phyloP scores from a whole-genome alignment of 2,888 invertebrate species.

The Himalopsyche japonica region DNA sequence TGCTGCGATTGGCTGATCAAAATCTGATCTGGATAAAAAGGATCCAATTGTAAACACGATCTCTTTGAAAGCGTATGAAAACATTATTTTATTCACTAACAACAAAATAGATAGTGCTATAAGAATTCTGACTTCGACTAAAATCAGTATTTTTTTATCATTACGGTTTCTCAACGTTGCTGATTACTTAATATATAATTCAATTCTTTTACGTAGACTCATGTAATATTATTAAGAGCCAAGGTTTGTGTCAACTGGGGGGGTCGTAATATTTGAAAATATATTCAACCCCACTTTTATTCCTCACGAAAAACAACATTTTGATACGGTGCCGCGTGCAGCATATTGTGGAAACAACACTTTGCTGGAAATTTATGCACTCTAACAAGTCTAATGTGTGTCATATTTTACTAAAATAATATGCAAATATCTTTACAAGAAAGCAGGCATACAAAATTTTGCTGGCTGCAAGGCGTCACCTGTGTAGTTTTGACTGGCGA shows the following conservation, averaged over 20 bases:
- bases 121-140: too few relatives aligned
- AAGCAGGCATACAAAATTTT: neutral
- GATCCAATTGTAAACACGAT: too few relatives aligned
- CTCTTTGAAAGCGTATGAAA: too few relatives aligned
- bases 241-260: neutral
- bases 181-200: too few relatives aligned
- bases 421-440: neutral
- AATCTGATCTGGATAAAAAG: too few relatives aligned
- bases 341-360: neutral
- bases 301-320: neutral
- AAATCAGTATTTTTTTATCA: too few relatives aligned
- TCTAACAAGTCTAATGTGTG: neutral
- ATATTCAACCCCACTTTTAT: neutral
- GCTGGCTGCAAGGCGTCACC: neutral
- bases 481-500: neutral
- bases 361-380: neutral
- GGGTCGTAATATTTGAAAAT: neutral
- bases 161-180: too few relatives aligned
- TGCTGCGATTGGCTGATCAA: too few relatives aligned
- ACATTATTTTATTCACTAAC: too few relatives aligned
- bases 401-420: neutral
- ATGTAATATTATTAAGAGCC: too few relatives aligned
- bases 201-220: too few relatives aligned
- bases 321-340: neutral
- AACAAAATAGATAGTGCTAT: too few relatives aligned